Percentiles rank a stretch among this genome's conserved stretches.
Conservation (phyloP, 2,797 vertebrate species). For the Acrossocheilus fasciatus region DNA sequence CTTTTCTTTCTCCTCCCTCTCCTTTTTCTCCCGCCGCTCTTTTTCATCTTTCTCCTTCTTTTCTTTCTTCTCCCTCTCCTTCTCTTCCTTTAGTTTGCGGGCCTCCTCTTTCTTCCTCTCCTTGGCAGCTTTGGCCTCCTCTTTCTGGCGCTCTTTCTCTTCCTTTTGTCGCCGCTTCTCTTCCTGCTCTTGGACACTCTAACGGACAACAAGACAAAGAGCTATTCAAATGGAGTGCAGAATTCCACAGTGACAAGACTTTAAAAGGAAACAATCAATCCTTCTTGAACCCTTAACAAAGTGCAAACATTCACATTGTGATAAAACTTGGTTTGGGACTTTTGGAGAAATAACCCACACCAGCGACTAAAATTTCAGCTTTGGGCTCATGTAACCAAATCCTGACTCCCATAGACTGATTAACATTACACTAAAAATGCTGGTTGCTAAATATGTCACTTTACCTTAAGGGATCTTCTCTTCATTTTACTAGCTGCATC, state of each 20-base stretch:
- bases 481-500: constrained; percentile 72
- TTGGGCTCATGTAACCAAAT: neutral
- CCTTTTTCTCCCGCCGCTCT: constrained; percentile 90
- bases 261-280: neutral
- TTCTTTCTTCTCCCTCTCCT: constrained; percentile 86
- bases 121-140: constrained; percentile 86
- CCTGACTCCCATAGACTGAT: too few relatives aligned
- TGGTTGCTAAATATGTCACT: neutral
- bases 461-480: constrained; percentile 79
- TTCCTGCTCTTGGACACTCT: constrained; percentile 77
- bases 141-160: constrained; percentile 86
- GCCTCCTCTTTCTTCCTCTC: constrained; percentile 89
- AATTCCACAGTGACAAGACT: constrained; percentile 8
- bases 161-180: constrained; percentile 79
- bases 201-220: neutral
- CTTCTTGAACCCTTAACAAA: neutral
- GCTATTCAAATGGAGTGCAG: neutral
- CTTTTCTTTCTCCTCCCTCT: constrained; percentile 92
- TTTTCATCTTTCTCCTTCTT: constrained; percentile 88
- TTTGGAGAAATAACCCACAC: neutral
- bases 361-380: neutral
- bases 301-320: neutral
- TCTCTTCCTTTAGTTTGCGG: constrained; percentile 85
- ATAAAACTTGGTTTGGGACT: neutral
- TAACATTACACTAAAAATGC: neutral